Evolutionary conservation across 2,113 vertebrate genomes (phyloP), one percentile per base, ranked within the genome.

Genomic region (Copsychus sechellarum): DNA sequence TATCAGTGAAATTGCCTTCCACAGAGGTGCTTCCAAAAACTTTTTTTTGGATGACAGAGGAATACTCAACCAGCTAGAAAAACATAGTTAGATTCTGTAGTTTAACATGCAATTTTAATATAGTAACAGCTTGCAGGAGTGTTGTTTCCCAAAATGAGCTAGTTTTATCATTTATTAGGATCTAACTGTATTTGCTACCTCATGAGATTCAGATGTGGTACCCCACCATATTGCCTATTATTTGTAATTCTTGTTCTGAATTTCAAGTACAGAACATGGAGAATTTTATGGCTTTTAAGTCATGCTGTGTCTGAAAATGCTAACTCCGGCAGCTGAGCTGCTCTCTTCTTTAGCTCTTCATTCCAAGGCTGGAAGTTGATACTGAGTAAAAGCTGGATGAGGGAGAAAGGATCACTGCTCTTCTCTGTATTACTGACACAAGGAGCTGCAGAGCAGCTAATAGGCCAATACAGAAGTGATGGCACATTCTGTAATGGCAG

Each of bases 401-500:
- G 34, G 43, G 20, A 80, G 48, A 42, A 54, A 31, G 0, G 8
- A 21, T 47, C 18, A 9, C 6, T 67, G 15, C 23, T 34, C 40
- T 83, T 6, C 23, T 12, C 8, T 48, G 24, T 22, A 5, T 26
- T 34, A 12, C 7, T 47, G 43, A 10, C 29, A 25, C 9, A 31
- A 15, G 12, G 62, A 86, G 11, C 13, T 25, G 54, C 28, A 45
- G 58, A 64, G n/a, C n/a, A 61, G 53, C 28, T 26, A 5, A 6
- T 0, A 15, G 38, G 19, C 34, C 56, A 77, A 9, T 9, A 58
- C 23, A 40, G 23, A 40, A 58, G 9, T 9, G 26, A 19, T 40
- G 8, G 5, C n/a, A 12, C 8, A 4, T 47, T 66, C 23, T 38
- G 3, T 33, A 14, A 29, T 0, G 0, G 4, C 33, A 54, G 13